Evolutionary conservation across 1,140 invertebrate genomes (phyloP), one percentile per base, ranked within the genome.

Genomic region (Drosophila pallidifrons): DNA sequence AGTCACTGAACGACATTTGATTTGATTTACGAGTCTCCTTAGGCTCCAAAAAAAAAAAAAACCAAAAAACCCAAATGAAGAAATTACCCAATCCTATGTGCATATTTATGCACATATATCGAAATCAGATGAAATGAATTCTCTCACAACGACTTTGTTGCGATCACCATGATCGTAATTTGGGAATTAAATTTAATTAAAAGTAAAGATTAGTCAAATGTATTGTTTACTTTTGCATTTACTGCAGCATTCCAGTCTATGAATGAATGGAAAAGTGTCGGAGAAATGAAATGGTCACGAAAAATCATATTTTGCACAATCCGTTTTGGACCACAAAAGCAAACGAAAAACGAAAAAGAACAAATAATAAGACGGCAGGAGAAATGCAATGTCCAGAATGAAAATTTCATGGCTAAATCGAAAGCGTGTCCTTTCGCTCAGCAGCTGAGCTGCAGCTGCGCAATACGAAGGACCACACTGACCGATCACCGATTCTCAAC

Each of bases 331-430:
- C 55, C 46, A n/a, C 41, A 55, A 28, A 46, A 54, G 49, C 16
- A 47, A 25, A 2, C 16, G 13, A 51, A 43, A 49, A 45, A 13
- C n/a, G 49, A 43, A 70, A 52, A 57, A 41, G 8, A 45, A 28
- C 15, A 45, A 70, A 41, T 49, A 25, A 66, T 66, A 82, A 75
- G 73, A 55, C 25, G 16, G 35, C 20, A 32, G 30, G 47, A 71
- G 67, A 72, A 76, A 76, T 71, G 46, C 46, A 35, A 45, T 67
- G 64, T 74, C 81, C 82, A 79, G 65, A 81, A 79, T 74, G 70
- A 38, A 69, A 88, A 88, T 88, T 88, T 85, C 85, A 85, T 85
- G 86, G 81, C 78, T 46, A 89, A 25, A 90, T 88, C 71, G 52
- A 32, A 30, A 88, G 82, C 83, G 83, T 87, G 66, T 88, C 82